These are phyloP conservation scores for Micromesistius poutassou DNA, from an alignment of 2,797 vertebrate genomes.

Conservation along the genomic window DNA sequence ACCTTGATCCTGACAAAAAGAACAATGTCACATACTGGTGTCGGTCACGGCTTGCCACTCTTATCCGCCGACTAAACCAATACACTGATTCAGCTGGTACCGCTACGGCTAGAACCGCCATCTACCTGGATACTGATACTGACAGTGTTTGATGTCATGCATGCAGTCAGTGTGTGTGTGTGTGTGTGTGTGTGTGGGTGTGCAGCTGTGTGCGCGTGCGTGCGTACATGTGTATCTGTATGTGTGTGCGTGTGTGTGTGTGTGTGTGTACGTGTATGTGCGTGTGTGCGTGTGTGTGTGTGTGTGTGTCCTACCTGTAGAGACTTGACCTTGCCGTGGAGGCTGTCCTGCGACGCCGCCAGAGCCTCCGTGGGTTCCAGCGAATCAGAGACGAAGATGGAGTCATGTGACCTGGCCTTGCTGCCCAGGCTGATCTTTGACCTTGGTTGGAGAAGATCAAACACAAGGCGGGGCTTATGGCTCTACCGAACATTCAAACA, in stretches of 20 bases:
- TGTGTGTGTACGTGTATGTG: too few relatives aligned
- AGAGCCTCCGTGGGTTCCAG: constrained; percentile 66
- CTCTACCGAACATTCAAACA: constrained; percentile 5
- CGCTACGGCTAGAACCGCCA: neutral
- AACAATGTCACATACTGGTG: neutral
- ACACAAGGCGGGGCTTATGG: constrained; percentile 18
- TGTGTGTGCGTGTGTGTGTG: too few relatives aligned
- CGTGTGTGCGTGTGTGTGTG: neutral
- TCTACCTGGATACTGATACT: constrained; percentile 25
- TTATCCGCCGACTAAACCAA: constrained; percentile 27
- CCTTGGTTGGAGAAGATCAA: constrained; percentile 53
- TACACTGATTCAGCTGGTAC: constrained; percentile 35
- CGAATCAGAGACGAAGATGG: constrained; percentile 79
- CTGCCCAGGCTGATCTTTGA: constrained; percentile 76
- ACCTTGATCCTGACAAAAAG: neutral
- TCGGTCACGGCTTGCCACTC: constrained; percentile 13
- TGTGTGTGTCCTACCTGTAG: constrained; percentile 74
- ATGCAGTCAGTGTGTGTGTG: neutral
- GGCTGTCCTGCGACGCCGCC: constrained; percentile 71
- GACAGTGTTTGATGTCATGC: neutral
- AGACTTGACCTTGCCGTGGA: constrained; percentile 80
- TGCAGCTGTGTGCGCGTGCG: neutral
- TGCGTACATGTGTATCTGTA: neutral
- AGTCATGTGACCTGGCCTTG: constrained; percentile 89
- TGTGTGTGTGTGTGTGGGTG: constrained; percentile 6